These are phyloP conservation scores for Rhinophrynus dorsalis DNA, from an alignment of 2,797 vertebrate genomes.

Conservation along the genomic window DNA sequence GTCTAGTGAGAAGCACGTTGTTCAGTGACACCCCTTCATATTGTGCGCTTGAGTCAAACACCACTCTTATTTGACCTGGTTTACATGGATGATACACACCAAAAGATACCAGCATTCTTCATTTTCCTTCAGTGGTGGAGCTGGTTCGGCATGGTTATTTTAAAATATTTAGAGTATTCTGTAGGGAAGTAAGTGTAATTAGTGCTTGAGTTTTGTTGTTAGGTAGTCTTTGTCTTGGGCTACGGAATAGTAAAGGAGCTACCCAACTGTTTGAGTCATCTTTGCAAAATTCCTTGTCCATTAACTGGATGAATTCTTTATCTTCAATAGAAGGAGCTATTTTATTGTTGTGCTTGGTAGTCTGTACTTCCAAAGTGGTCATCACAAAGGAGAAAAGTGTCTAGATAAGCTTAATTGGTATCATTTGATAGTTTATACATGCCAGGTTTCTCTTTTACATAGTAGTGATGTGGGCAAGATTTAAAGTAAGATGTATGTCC, in stretches of 20 bases:
- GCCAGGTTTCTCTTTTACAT: neutral
- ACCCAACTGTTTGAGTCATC: neutral
- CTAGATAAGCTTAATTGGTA: too few species aligned
- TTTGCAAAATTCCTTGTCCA: neutral
- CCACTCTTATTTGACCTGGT: neutral
- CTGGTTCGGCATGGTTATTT: neutral
- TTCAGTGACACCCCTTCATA: neutral
- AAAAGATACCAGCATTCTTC: neutral
- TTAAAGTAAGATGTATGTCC: neutral
- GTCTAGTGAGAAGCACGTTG: neutral
- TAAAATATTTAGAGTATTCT: neutral
- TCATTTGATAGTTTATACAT: neutral
- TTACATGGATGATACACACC: neutral
- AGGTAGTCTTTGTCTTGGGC: neutral
- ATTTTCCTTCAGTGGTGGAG: neutral
- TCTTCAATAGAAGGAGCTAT: neutral
- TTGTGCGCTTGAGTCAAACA: neutral
- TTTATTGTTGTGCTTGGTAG: neutral
- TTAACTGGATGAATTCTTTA: neutral
- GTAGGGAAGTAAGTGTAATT: neutral
- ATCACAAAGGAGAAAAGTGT: neutral
- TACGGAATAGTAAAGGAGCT: neutral
- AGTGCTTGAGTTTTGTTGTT: neutral
- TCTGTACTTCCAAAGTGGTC: neutral
- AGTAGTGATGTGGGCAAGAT: neutral